These are phyloP conservation scores for Macropis europaea DNA, from an alignment of 2,888 invertebrate species.

Conservation along the genomic window DNA sequence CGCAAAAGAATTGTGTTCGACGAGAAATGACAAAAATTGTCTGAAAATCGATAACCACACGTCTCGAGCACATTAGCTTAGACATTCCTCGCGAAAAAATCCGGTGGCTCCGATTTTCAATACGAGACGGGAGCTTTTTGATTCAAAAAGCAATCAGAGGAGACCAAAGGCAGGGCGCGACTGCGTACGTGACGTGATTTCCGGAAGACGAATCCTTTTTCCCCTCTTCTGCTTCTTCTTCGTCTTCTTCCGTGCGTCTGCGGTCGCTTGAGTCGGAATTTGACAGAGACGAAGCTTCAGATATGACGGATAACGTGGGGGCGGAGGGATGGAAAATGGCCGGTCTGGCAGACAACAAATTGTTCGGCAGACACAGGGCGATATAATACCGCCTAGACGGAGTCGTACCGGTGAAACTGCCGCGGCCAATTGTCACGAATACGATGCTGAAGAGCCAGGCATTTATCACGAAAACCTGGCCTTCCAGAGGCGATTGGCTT, in stretches of 20 bases:
- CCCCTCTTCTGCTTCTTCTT: constrained; percentile 10
- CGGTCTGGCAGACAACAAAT: constrained; percentile 62
- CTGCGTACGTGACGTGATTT: constrained; percentile 55
- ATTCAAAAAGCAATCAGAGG: constrained; percentile 50
- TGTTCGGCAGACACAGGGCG: constrained; percentile 52
- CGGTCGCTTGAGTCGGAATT: constrained; percentile 21
- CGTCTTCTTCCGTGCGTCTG: neutral
- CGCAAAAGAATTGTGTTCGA: no score
- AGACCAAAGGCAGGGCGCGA: constrained; percentile 40
- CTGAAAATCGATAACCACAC: no score
- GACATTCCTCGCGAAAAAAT: no score
- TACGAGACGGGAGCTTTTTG: constrained; percentile 19
- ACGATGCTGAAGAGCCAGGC: neutral
- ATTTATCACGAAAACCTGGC: constrained; percentile 25
- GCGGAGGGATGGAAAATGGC: constrained; percentile 41
- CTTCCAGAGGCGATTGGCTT: constrained; percentile 11
- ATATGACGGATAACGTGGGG: constrained; percentile 62
- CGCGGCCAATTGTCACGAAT: constrained; percentile 24
- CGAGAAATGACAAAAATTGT: no score
- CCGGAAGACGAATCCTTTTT: constrained; percentile 52
- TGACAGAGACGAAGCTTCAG: constrained; percentile 59
- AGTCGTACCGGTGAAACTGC: constrained; percentile 6
- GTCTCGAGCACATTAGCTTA: no score
- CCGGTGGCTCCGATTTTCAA: constrained; percentile 3
- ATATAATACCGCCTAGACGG: constrained; percentile 30